A percentile compares a stretch with the other conserved stretches of the same genome.
Conservation (phyloP, 1,140 invertebrate genomes). For the Temnothorax curvispinosus region DNA sequence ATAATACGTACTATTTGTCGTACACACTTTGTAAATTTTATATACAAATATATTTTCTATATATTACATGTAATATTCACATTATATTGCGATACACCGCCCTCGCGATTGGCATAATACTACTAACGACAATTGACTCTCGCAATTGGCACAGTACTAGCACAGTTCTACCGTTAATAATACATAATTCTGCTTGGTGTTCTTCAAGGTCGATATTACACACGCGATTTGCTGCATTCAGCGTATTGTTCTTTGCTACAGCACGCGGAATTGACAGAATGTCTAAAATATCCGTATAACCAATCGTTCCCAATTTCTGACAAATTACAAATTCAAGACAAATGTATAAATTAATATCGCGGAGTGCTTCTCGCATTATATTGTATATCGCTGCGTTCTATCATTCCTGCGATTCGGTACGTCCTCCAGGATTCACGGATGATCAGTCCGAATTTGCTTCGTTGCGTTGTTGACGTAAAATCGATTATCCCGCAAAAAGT, state of each 20-base stretch:
- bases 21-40: not conserved
- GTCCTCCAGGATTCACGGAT: not conserved
- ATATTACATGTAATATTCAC: not conserved
- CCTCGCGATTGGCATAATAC: not conserved
- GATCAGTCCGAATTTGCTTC: not conserved
- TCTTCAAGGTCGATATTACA: constrained; percentile 30
- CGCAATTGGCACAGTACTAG: constrained; percentile 48
- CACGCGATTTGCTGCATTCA: constrained; percentile 44
- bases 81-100: not conserved
- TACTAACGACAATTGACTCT: constrained; percentile 26
- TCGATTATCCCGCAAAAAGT: not conserved
- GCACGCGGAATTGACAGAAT: constrained; percentile 17
- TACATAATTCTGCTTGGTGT: constrained; percentile 35
- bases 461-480: constrained; percentile 2
- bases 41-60: not conserved
- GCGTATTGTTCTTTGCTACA: not conserved
- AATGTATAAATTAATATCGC: constrained; percentile 18
- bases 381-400: not conserved
- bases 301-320: not conserved
- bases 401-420: not conserved
- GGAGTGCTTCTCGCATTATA: not conserved
- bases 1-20: not conserved
- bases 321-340: constrained; percentile 14
- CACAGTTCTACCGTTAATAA: constrained; percentile 36
- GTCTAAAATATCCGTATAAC: not conserved